Conservation (phyloP, 92 coral and sea anemone genomes). For the Phenganax stokvisi region DNA sequence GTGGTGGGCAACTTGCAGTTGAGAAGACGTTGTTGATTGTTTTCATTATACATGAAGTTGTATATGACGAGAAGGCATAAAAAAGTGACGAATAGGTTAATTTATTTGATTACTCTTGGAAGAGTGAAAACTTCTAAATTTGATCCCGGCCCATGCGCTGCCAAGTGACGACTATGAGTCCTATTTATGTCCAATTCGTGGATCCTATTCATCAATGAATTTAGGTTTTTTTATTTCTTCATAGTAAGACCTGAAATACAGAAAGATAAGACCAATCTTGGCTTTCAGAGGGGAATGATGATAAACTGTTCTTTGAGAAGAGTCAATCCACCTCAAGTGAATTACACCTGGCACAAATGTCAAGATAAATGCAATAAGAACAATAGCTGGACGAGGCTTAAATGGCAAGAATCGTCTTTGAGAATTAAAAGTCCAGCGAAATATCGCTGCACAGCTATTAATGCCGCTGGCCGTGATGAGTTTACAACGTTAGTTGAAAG, state of each 20-base stretch:
- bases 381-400: neutral
- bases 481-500: neutral
- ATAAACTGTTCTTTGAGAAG: neutral
- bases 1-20: too few species aligned
- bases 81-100: too few species aligned
- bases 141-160: too few species aligned
- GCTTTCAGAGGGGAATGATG: slow-evolving; percentile 4
- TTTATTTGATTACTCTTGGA: too few species aligned
- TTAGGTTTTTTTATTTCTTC: neutral
- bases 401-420: neutral
- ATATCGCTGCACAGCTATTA: slow-evolving; percentile 4
- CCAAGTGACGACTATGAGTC: too few species aligned
- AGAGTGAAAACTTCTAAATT: too few species aligned
- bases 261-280: too few species aligned
- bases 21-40: too few species aligned
- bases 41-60: too few species aligned
- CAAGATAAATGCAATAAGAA: neutral
- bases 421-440: neutral
- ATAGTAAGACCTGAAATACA: neutral
- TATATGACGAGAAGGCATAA: too few species aligned
- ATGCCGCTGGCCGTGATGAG: neutral
- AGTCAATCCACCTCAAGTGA: slow-evolving; percentile 16
- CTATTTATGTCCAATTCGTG: too few species aligned
- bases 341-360: slow-evolving; percentile 13
- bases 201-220: neutral